Conservation (phyloP, 2,113 vertebrate genomes). For the Cyanoderma ruficeps region DNA sequence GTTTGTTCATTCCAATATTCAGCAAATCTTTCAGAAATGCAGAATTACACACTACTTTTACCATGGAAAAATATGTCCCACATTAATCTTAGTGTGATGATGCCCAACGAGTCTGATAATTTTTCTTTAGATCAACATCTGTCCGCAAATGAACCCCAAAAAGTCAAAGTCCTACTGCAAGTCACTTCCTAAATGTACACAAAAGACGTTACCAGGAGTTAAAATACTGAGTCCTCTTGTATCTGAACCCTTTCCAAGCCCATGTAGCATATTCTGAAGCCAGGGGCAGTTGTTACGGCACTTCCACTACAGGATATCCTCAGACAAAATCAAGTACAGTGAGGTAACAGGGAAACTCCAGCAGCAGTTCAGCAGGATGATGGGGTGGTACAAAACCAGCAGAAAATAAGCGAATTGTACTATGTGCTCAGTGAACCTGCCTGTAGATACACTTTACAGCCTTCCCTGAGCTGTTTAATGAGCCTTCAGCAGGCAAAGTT, state of each 20-base stretch:
- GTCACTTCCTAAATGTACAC: background rate
- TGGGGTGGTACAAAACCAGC: background rate
- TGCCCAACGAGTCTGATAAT: background rate
- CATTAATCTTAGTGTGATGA: background rate
- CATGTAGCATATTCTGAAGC: background rate
- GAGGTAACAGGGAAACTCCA: background rate
- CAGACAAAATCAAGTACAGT: background rate
- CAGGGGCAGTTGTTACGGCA: background rate
- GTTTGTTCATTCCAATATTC: background rate
- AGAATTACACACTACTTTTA: background rate
- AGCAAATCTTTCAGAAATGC: background rate
- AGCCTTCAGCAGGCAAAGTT: background rate
- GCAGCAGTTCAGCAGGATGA: background rate
- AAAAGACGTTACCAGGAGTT: fast-evolving
- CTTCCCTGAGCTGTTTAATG: background rate
- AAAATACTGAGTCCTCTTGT: background rate
- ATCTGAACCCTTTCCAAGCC: background rate
- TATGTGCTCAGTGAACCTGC: background rate
- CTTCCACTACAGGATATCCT: background rate
- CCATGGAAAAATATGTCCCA: background rate
- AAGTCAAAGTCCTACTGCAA: background rate
- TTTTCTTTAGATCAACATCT: background rate
- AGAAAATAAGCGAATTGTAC: background rate
- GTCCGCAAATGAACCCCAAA: background rate
- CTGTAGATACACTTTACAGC: background rate